Percentiles rank a stretch among this genome's conserved stretches.
Conservation (phyloP, 2,113 vertebrate genomes). For the Mesoclemmys tuberculata region DNA sequence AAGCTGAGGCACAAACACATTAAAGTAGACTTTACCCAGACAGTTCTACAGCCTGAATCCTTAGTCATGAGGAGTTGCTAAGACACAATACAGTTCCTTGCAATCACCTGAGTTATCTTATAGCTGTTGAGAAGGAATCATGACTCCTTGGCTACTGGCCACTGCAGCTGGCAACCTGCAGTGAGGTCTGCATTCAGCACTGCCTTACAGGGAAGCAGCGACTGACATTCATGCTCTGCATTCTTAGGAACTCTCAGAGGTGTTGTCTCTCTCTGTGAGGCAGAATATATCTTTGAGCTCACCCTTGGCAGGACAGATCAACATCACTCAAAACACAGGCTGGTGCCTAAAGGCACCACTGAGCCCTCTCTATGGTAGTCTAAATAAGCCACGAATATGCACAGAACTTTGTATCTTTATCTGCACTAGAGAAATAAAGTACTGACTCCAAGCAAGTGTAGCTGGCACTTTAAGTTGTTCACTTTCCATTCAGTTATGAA, state of each 20-base stretch:
- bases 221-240: not conserved
- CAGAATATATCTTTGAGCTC: not conserved
- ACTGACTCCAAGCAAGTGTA: not conserved
- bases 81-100: not conserved
- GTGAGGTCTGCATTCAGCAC: not conserved
- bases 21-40: not conserved
- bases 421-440: not conserved
- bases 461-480: not conserved
- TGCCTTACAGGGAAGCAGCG: not conserved
- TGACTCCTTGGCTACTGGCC: rapidly evolving
- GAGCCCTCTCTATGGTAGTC: not conserved
- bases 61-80: not conserved
- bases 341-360: not conserved
- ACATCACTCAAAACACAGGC: not conserved
- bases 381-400: not conserved
- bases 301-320: not conserved
- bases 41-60: not conserved
- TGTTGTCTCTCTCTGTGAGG: not conserved
- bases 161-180: not conserved
- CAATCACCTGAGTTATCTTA: not conserved
- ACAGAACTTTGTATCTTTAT: not conserved
- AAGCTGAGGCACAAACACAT: not conserved
- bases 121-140: not conserved
- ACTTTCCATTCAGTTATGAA: not conserved
- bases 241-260: not conserved